These are phyloP conservation scores for Gastracanthus pulcherrimus DNA, from an alignment of 2,888 invertebrate species.

Conservation along the genomic window DNA sequence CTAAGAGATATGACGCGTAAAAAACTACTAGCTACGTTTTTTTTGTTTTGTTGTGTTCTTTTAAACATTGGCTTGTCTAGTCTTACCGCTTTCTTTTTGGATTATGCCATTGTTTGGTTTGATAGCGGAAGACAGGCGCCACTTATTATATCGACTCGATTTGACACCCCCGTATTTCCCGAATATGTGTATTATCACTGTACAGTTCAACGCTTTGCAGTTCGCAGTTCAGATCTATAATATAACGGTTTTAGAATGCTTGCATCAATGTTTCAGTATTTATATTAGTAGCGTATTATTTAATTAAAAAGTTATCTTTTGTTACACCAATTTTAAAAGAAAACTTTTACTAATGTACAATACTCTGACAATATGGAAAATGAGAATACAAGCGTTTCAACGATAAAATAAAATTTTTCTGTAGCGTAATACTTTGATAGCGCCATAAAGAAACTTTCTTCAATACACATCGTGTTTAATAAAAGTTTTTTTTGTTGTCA, in stretches of 20 bases:
- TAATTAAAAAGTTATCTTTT: slow-evolving; percentile 1
- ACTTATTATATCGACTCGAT: slow-evolving; percentile 38
- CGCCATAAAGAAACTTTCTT: neutral
- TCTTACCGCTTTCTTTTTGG: neutral
- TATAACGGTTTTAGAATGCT: neutral
- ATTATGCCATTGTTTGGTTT: neutral
- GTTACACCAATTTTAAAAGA: neutral
- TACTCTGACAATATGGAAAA: neutral
- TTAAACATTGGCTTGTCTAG: neutral
- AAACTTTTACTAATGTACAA: neutral
- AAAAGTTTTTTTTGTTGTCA: neutral
- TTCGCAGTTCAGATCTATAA: too few relatives aligned
- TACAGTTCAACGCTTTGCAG: slow-evolving; percentile 19
- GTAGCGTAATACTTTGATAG: neutral
- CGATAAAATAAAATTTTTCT: neutral
- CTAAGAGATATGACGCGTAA: slow-evolving; percentile 37
- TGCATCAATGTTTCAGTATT: neutral
- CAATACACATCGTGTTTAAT: neutral
- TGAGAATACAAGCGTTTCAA: neutral
- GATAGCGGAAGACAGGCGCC: slow-evolving; percentile 22
- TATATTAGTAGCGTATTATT: neutral
- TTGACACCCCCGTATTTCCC: slow-evolving; percentile 64
- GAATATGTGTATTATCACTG: slow-evolving; percentile 67
- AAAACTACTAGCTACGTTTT: slow-evolving; percentile 46
- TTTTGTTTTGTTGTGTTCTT: neutral